Percentiles rank a stretch among this genome's conserved stretches.
Evolutionary conservation across 2,113 vertebrate genomes (phyloP).

Genomic region (Tringa solitaria): DNA sequence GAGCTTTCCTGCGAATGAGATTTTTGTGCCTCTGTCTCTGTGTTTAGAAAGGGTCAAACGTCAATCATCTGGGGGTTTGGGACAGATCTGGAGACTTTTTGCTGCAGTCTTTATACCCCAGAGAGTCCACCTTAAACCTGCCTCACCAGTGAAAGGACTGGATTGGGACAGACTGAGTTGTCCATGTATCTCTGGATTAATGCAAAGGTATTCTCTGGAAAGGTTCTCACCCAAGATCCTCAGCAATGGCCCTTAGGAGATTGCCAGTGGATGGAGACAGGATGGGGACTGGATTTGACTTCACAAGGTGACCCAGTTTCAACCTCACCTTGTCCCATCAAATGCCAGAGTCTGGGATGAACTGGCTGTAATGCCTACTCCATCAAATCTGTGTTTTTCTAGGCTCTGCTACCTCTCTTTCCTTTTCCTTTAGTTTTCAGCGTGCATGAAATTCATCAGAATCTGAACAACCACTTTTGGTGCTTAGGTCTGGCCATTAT

Average conservation of each 20-base stretch:
- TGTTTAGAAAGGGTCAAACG: background rate
- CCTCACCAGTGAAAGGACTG: background rate
- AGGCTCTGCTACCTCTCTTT: background rate
- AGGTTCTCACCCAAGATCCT: background rate
- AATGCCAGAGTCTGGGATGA: background rate
- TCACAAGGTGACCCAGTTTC: background rate
- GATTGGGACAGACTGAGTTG: background rate
- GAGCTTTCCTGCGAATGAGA: background rate
- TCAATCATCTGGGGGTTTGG: background rate
- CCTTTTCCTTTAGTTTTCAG: background rate
- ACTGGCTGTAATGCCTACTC: background rate
- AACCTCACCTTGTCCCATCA: background rate
- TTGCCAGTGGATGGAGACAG: too few relatives aligned
- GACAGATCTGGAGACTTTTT: background rate
- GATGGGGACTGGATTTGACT: background rate
- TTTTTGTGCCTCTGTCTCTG: background rate
- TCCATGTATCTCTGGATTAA: background rate
- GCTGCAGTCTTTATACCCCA: rapidly evolving
- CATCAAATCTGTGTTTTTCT: background rate
- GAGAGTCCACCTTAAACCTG: background rate
- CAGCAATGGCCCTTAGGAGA: background rate
- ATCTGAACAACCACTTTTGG: background rate
- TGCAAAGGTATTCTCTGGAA: rapidly evolving
- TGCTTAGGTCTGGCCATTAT: background rate
- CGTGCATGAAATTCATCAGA: background rate